phyloP scores from a whole-genome alignment of 2,888 invertebrate genomes.

The Pseudanteris insignis region DNA sequence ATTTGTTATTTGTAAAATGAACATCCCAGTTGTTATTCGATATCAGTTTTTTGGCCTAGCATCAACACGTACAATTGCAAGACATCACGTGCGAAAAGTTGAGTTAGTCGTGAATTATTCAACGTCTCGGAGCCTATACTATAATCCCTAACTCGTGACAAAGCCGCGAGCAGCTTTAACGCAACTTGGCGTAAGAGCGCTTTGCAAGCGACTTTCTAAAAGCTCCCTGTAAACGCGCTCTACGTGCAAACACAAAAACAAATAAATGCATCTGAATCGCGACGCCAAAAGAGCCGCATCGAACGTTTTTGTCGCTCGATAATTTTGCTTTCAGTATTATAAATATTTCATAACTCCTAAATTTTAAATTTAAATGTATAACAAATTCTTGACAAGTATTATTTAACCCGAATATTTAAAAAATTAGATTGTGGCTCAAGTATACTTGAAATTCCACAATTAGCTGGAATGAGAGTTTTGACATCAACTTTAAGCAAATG shows the following conservation, averaged over 20 bases:
- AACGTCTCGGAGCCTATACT: conserved; percentile 61
- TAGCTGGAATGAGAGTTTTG: too few species aligned
- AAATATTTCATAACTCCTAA: too few species aligned
- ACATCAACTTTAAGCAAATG: too few species aligned
- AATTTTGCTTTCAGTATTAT: too few species aligned
- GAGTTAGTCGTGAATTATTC: conserved; percentile 63
- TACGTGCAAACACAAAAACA: conserved; percentile 45
- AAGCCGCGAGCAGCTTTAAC: conserved; percentile 43
- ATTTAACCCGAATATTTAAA: too few species aligned
- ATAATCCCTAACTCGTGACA: conserved; percentile 57
- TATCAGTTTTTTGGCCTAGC: conserved; percentile 7
- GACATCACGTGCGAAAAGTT: conserved; percentile 55
- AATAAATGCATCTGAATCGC: conserved; percentile 46
- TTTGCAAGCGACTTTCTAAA: conserved; percentile 58
- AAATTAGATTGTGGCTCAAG: too few species aligned
- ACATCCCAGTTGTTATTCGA: too few species aligned
- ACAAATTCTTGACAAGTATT: too few species aligned
- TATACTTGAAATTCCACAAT: too few species aligned
- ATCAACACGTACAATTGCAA: conserved; percentile 34
- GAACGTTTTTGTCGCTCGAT: conserved; percentile 30
- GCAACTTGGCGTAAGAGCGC: conserved; percentile 50
- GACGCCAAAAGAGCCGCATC: conserved; percentile 27
- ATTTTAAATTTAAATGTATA: too few species aligned
- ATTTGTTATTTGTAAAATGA: too few species aligned
- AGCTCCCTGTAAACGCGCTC: conserved; percentile 50